These are phyloP conservation scores for Gasterosteus nipponicus DNA, from an alignment of 2,113 vertebrate species.

Conservation along the genomic window DNA sequence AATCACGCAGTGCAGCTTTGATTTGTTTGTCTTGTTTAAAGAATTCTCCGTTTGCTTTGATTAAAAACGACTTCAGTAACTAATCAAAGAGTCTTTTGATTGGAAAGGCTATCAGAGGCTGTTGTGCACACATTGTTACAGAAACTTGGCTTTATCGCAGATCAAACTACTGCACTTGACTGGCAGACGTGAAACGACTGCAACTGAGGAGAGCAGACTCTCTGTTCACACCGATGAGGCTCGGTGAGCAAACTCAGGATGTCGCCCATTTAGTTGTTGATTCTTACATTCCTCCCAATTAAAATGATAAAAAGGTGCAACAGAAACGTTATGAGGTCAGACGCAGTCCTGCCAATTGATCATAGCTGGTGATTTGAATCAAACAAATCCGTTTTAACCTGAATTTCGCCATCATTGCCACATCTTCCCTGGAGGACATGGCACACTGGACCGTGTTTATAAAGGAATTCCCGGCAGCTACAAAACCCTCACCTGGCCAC, in stretches of 20 bases:
- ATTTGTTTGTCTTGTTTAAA: not conserved
- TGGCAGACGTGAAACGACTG: not conserved
- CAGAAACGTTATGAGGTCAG: not conserved
- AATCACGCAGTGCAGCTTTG: not conserved
- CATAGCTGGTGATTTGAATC: not conserved
- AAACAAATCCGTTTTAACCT: not conserved
- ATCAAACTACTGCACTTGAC: not conserved
- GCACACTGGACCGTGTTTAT: not conserved
- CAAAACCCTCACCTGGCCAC: not conserved
- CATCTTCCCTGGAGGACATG: not conserved
- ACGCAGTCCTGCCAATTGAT: not conserved
- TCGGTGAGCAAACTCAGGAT: not conserved
- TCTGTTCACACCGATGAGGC: not conserved
- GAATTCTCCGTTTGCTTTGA: not conserved
- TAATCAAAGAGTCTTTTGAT: not conserved
- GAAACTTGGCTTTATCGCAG: not conserved
- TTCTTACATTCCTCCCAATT: not conserved
- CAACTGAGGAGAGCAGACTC: not conserved
- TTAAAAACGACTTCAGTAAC: not conserved
- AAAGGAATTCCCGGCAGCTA: not conserved
- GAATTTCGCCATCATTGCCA: not conserved
- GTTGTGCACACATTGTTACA: not conserved
- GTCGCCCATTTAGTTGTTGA: not conserved
- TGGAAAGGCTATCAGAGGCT: too few relatives aligned
- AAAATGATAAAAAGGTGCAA: not conserved